A percentile compares a stretch with the other conserved stretches of the same genome.
Conservation (phyloP, 2,888 invertebrate genomes). For the Ectropis crepuscularia region DNA sequence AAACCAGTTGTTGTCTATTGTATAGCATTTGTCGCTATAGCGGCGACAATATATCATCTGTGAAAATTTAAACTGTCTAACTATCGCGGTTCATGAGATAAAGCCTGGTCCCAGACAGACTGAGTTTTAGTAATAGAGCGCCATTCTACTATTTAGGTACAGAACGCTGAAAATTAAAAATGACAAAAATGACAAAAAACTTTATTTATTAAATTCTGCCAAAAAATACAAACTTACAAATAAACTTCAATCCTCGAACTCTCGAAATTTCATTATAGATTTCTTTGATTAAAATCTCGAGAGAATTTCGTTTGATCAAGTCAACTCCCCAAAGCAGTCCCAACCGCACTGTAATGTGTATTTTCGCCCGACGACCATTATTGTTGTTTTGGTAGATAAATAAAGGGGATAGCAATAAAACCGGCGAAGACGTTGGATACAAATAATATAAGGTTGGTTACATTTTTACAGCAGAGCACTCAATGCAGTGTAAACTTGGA, state of each 20-base stretch:
- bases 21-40: too few species aligned
- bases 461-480: background rate
- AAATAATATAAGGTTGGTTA: background rate
- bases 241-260: slow-evolving; percentile 4
- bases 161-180: too few species aligned
- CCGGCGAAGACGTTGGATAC: background rate
- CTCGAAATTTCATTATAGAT: slow-evolving; percentile 7
- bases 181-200: background rate
- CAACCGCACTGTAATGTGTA: slow-evolving; percentile 1
- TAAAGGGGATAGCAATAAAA: slow-evolving; percentile 1
- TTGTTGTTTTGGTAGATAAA: slow-evolving; percentile 17
- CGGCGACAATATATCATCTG: too few species aligned
- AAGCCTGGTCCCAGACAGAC: too few species aligned
- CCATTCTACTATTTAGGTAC: too few species aligned
- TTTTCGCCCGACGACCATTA: background rate
- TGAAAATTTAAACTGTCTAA: too few species aligned
- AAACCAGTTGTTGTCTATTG: too few species aligned
- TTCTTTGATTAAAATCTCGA: slow-evolving; percentile 19
- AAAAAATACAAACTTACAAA: background rate
- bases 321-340: slow-evolving; percentile 7
- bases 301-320: slow-evolving; percentile 22
- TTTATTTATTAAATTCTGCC: background rate
- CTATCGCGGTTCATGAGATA: too few species aligned
- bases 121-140: too few species aligned
- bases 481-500: background rate